Percentiles rank a stretch among this genome's conserved stretches.
Evolutionary conservation across 2,113 vertebrate species (phyloP).

Genomic region (Paraplagusia blochii): DNA sequence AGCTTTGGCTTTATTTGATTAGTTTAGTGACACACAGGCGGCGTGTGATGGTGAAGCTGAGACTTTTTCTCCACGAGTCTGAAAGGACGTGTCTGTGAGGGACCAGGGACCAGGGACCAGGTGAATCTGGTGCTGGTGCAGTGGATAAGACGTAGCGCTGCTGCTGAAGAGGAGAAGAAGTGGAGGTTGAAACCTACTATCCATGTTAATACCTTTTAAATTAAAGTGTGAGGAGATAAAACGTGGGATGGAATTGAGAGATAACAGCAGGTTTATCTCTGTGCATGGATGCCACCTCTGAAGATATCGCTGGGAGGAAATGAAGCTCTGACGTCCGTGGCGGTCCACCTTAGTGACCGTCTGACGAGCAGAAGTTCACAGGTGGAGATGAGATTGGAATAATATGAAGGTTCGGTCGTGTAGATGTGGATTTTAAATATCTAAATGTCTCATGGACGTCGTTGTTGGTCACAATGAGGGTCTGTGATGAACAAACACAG

Average conservation of each 20-base stretch:
- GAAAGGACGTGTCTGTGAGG: too few relatives aligned
- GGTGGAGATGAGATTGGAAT: constrained; percentile 44
- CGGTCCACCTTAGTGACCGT: constrained; percentile 47
- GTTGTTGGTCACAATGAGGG: too few relatives aligned
- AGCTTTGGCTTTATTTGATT: constrained; percentile 69
- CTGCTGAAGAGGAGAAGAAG: background rate
- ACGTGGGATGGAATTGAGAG: constrained; percentile 16
- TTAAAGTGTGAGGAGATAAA: background rate
- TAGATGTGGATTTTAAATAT: too few relatives aligned
- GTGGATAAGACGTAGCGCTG: constrained; percentile 2
- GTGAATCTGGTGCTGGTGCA: constrained; percentile 3
- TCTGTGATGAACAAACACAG: too few relatives aligned
- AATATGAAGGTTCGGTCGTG: constrained; percentile 48
- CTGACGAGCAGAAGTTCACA: constrained; percentile 27
- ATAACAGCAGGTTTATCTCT: constrained; percentile 29
- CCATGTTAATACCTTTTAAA: constrained; percentile 8
- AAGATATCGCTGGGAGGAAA: constrained; percentile 30
- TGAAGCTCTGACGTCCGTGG: constrained; percentile 37
- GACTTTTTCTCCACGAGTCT: too few relatives aligned
- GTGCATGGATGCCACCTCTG: background rate
- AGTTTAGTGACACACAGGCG: constrained; percentile 43
- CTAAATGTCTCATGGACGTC: too few relatives aligned
- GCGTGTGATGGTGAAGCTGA: background rate
- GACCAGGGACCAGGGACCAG: too few relatives aligned
- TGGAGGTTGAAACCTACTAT: background rate